Conservation (phyloP, 2,113 vertebrate genomes). For the Callipepla californica region DNA sequence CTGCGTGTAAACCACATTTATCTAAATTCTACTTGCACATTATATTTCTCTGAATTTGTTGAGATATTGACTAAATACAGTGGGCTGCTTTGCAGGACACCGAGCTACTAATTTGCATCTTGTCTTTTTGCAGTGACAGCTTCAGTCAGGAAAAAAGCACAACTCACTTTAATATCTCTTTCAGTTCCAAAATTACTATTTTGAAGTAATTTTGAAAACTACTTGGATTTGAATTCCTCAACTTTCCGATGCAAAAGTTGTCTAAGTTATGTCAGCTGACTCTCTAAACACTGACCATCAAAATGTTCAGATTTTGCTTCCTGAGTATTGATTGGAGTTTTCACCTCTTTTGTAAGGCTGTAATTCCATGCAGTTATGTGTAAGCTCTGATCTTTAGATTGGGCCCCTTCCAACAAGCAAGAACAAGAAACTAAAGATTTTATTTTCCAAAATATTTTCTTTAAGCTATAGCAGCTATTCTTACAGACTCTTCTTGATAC, state of each 20-base stretch:
- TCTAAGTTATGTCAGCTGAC: not conserved
- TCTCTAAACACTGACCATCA: not conserved
- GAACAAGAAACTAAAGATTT: not conserved
- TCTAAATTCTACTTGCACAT: not conserved
- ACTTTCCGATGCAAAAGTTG: not conserved
- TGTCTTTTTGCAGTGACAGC: not conserved
- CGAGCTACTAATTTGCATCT: not conserved
- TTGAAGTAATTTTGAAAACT: not conserved
- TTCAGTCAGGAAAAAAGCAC: not conserved
- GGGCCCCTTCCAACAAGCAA: not conserved
- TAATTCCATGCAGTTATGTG: not conserved
- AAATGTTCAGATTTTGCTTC: not conserved
- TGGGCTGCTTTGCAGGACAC: not conserved
- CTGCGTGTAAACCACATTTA: not conserved
- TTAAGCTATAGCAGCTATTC: not conserved
- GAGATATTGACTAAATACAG: not conserved
- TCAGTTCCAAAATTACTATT: not conserved
- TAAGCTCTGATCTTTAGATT: not conserved
- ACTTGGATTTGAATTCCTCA: not conserved
- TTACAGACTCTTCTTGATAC: not conserved
- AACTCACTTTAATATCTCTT: not conserved
- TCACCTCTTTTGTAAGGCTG: not conserved
- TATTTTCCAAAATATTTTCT: not conserved
- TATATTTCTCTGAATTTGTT: not conserved
- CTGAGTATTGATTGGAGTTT: not conserved